These are phyloP conservation scores for Macropodus opercularis DNA, from an alignment of 2,797 vertebrate genomes.

Conservation along the genomic window DNA sequence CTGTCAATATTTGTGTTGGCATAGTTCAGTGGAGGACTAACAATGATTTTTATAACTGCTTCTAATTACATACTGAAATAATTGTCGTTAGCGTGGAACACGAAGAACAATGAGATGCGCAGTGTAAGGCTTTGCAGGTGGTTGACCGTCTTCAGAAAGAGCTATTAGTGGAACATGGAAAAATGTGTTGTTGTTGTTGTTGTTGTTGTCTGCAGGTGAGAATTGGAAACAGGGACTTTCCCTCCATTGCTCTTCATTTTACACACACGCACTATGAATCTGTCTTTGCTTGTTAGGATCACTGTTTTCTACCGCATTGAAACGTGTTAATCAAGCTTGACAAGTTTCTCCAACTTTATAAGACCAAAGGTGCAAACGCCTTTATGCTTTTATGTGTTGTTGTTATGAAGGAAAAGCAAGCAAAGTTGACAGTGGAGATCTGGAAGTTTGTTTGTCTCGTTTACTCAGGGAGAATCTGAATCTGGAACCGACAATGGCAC, in stretches of 20 bases:
- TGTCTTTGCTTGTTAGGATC: background rate
- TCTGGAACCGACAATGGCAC: background rate
- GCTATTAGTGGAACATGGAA: constrained; percentile 11
- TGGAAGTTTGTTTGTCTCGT: background rate
- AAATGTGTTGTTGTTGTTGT: constrained; percentile 7
- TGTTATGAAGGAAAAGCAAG: background rate
- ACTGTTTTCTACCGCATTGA: background rate
- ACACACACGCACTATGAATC: background rate
- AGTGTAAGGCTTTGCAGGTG: background rate
- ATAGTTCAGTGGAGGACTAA: no score
- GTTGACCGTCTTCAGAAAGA: background rate
- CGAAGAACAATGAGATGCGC: background rate
- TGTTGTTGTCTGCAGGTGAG: constrained; percentile 18
- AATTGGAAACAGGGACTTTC: background rate
- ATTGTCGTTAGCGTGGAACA: background rate
- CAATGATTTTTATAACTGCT: no score
- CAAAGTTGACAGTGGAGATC: background rate
- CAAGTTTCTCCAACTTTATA: background rate
- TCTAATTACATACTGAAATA: background rate
- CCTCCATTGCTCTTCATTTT: background rate
- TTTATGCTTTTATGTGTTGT: background rate
- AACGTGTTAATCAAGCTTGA: constrained; percentile 1
- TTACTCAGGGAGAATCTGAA: background rate
- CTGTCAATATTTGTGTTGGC: background rate
- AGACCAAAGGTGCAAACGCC: background rate